Percentiles rank a stretch among this genome's conserved stretches.
Conservation (phyloP, 2,888 invertebrate species). For the Eupithecia insigniata region DNA sequence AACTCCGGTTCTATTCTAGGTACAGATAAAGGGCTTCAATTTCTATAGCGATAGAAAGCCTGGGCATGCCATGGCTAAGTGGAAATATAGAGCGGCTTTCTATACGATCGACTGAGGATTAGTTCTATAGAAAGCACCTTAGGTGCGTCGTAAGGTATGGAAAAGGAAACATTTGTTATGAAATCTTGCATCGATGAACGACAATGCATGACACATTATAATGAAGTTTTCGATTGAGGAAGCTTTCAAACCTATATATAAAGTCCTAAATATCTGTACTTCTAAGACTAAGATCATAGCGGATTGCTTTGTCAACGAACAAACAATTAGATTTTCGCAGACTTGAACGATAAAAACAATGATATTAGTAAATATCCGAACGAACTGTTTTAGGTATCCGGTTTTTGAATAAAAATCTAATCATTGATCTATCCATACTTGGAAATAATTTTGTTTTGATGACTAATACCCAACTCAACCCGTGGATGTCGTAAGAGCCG, state of each 20-base stretch:
- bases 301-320: not conserved
- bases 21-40: slow-evolving; percentile 6
- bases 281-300: not conserved
- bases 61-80: slow-evolving; percentile 2
- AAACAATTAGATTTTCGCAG: not conserved
- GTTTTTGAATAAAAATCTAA: too few species aligned
- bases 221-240: not conserved
- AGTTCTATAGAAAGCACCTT: slow-evolving; percentile 10
- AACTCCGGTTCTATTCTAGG: not conserved
- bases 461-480: too few species aligned
- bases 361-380: too few species aligned
- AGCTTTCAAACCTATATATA: not conserved
- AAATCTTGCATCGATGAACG: not conserved
- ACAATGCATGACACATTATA: not conserved
- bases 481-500: too few species aligned
- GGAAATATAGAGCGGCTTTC: slow-evolving; percentile 14
- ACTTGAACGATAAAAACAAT: too few species aligned
- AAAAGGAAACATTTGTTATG: not conserved
- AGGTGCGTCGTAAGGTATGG: not conserved
- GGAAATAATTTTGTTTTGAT: not conserved
- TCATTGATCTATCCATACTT: too few species aligned
- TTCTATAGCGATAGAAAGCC: slow-evolving; percentile 9
- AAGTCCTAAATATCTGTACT: not conserved
- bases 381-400: too few species aligned
- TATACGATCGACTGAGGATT: not conserved